A percentile compares a stretch with the other conserved stretches of the same genome.
Conservation (phyloP, 1,140 invertebrate species). For the Cylas formicarius region DNA sequence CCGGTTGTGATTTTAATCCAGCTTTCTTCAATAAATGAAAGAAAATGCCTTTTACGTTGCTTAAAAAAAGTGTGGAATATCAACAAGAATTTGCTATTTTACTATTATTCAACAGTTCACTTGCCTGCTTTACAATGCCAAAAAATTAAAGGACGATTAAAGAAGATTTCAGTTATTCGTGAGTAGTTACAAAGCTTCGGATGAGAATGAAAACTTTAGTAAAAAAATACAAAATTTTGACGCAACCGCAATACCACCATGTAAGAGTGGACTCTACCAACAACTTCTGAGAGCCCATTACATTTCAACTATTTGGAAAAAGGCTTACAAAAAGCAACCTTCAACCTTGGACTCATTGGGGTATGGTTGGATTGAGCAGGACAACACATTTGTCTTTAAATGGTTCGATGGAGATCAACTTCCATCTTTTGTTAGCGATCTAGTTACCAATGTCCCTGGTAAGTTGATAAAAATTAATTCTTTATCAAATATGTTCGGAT, state of each 20-base stretch:
- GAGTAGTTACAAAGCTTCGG: constrained; percentile 24
- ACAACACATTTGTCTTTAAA: constrained; percentile 24
- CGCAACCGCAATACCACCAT: constrained; percentile 25
- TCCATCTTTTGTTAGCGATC: too few relatives aligned
- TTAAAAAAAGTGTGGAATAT: constrained; percentile 3
- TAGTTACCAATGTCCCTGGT: too few relatives aligned
- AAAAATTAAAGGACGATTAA: constrained; percentile 26
- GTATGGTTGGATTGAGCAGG: constrained; percentile 25
- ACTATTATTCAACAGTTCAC: constrained; percentile 15
- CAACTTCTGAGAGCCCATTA: constrained; percentile 27
- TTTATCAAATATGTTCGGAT: too few relatives aligned
- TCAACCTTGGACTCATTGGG: constrained; percentile 21
- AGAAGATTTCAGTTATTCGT: constrained; percentile 24
- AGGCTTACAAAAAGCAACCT: constrained; percentile 25
- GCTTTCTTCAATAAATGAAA: constrained; percentile 15
- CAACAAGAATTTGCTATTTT: constrained; percentile 11
- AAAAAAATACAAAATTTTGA: constrained; percentile 27
- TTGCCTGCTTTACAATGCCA: constrained; percentile 19
- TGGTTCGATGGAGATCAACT: too few relatives aligned
- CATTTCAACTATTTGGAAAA: constrained; percentile 27
- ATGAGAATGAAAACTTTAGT: constrained; percentile 21
- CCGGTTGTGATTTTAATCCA: constrained; percentile 23
- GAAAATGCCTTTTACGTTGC: constrained; percentile 5
- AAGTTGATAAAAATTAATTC: too few relatives aligned
- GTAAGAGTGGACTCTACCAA: constrained; percentile 23